These are phyloP conservation scores for Chrysopilus asiliformis DNA, from an alignment of 2,888 invertebrate species.

Conservation along the genomic window DNA sequence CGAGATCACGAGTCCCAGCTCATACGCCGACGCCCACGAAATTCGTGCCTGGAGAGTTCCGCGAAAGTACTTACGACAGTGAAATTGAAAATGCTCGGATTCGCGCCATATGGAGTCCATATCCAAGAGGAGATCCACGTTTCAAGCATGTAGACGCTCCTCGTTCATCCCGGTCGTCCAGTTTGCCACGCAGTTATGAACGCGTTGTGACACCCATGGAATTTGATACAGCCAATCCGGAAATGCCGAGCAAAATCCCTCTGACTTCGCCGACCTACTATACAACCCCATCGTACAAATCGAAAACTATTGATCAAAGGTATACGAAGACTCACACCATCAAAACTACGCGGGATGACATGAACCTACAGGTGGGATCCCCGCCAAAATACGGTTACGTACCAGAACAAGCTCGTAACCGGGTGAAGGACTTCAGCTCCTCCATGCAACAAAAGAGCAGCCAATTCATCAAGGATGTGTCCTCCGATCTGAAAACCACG, in stretches of 20 bases:
- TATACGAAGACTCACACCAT: constrained; percentile 12
- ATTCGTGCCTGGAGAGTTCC: constrained; percentile 49
- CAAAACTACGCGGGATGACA: constrained; percentile 24
- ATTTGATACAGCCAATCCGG: constrained; percentile 42
- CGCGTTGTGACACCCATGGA: constrained; percentile 47
- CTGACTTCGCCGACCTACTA: constrained; percentile 20
- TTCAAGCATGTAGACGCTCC: constrained; percentile 51
- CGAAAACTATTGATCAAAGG: constrained; percentile 29
- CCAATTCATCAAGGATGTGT: constrained; percentile 51
- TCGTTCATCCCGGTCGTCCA: constrained; percentile 37
- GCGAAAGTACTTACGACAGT: constrained; percentile 57
- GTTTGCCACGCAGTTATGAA: constrained; percentile 39
- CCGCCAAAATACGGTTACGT: constrained; percentile 46
- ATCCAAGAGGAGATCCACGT: constrained; percentile 42
- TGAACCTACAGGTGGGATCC: constrained; percentile 41
- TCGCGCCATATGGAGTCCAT: constrained; percentile 49
- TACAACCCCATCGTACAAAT: constrained; percentile 14
- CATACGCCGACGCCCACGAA: constrained; percentile 47
- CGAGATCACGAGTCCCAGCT: constrained; percentile 32
- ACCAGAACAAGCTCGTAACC: constrained; percentile 36
- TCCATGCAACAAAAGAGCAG: constrained; percentile 55
- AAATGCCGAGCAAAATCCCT: constrained; percentile 33
- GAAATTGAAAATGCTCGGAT: constrained; percentile 48
- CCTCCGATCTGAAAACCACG: constrained; percentile 43
- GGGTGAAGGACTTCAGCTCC: constrained; percentile 51